phyloP scores from a whole-genome alignment of 92 coral and sea anemone genomes.

The Phenganax stokvisi region DNA sequence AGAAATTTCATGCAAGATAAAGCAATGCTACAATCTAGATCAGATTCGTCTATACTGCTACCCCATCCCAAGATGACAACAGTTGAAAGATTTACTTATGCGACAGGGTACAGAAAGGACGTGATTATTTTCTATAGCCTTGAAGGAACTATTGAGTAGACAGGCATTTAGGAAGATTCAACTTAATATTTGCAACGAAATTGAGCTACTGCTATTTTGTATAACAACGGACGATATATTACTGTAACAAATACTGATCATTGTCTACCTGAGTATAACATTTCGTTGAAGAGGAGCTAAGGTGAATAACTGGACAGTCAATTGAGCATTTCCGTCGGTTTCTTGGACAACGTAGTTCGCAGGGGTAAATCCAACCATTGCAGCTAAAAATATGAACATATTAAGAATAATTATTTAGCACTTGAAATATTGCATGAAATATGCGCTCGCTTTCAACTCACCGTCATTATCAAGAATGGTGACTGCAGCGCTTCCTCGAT shows the following conservation, averaged over 20 bases:
- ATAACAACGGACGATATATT: background rate
- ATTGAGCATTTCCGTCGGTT: background rate
- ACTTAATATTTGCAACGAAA: no score
- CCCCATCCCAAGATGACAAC: no score
- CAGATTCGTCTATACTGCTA: no score
- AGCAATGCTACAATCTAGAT: no score
- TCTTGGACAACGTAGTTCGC: background rate
- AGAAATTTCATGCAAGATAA: no score
- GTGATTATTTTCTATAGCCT: no score
- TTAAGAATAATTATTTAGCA: background rate
- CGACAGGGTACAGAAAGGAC: no score
- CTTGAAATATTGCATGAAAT: background rate
- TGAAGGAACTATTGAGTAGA: no score
- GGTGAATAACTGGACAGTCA: conserved; percentile 3
- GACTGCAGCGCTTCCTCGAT: background rate
- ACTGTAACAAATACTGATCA: background rate
- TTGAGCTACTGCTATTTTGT: background rate
- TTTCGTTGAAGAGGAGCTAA: conserved; percentile 27
- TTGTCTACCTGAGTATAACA: conserved; percentile 7
- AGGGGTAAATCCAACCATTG: conserved; percentile 9
- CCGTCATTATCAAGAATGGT: conserved; percentile 24
- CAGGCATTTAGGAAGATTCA: no score
- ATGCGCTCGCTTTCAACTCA: background rate
- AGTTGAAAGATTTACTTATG: no score
- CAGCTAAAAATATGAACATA: conserved; percentile 10